phyloP scores from a whole-genome alignment of 1,140 invertebrate genomes.

The Listronotus oregonensis region DNA sequence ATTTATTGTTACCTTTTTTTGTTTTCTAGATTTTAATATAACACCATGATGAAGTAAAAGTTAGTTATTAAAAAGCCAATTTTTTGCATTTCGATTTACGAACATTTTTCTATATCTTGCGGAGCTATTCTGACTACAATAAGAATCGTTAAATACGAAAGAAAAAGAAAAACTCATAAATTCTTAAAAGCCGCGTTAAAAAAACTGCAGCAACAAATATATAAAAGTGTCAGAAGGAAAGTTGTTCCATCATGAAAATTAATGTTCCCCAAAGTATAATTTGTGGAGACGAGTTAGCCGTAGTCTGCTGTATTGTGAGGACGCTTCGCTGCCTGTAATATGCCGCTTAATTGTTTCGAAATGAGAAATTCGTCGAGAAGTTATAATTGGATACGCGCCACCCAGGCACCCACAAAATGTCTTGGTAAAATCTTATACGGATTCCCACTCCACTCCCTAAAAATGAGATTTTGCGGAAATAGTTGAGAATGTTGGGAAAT shows the following conservation, averaged over 20 bases:
- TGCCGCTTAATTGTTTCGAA: constrained; percentile 59
- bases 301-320: constrained; percentile 51
- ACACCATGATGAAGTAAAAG: too few relatives aligned
- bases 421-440: constrained; percentile 47
- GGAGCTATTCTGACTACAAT: too few relatives aligned
- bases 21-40: too few relatives aligned
- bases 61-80: too few relatives aligned
- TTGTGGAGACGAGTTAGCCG: constrained; percentile 53
- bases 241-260: constrained; percentile 57
- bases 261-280: constrained; percentile 59
- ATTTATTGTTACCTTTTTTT: too few relatives aligned
- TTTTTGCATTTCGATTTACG: too few relatives aligned
- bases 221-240: constrained; percentile 35
- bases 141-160: constrained; percentile 14
- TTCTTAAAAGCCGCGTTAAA: constrained; percentile 16
- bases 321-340: constrained; percentile 57
- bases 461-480: constrained; percentile 34
- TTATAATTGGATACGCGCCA: constrained; percentile 58
- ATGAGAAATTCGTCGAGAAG: constrained; percentile 59
- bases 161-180: constrained; percentile 24
- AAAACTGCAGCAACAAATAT: constrained; percentile 29
- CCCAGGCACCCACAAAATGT: constrained; percentile 38
- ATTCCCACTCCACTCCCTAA: constrained; percentile 41
- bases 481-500: constrained; percentile 24
- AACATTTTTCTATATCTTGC: too few relatives aligned